These are phyloP conservation scores for Scaptomyza reducta DNA, from an alignment of 2,888 invertebrate species.

Conservation along the genomic window DNA sequence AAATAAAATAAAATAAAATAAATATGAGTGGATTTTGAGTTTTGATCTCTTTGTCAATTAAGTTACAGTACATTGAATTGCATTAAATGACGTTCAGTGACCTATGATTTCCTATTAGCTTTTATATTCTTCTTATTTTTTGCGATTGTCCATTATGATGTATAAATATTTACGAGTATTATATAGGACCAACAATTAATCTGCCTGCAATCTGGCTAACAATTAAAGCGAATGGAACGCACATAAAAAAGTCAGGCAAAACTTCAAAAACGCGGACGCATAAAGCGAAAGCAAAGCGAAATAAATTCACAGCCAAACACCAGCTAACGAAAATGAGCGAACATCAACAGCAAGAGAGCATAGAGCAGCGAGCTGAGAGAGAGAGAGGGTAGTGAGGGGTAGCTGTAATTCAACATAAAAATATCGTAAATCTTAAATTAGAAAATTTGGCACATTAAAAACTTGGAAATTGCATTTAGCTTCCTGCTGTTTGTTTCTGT, in stretches of 20 bases:
- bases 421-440: conserved; percentile 80
- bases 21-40: conserved; percentile 16
- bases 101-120: conserved; percentile 36
- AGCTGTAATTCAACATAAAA: conserved; percentile 78
- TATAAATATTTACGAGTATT: not conserved
- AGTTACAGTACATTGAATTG: conserved; percentile 72
- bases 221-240: conserved; percentile 42
- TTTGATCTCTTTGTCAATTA: conserved; percentile 58
- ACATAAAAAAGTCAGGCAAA: conserved; percentile 32
- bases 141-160: conserved; percentile 7
- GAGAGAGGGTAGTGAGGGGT: not conserved
- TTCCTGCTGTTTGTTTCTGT: conserved; percentile 22
- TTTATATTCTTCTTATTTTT: not conserved
- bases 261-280: conserved; percentile 42
- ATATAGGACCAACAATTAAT: conserved; percentile 33
- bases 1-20: not conserved
- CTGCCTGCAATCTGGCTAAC: conserved; percentile 43
- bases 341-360: conserved; percentile 46
- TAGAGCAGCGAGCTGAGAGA: not conserved
- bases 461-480: conserved; percentile 79
- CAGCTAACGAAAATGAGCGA: conserved; percentile 69
- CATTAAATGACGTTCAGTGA: conserved; percentile 55
- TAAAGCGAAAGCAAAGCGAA: conserved; percentile 40
- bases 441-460: conserved; percentile 80
- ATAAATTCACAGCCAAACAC: conserved; percentile 70